phyloP scores from a whole-genome alignment of 1,140 invertebrate species.

The Stenopsyche tienmushanensis region DNA sequence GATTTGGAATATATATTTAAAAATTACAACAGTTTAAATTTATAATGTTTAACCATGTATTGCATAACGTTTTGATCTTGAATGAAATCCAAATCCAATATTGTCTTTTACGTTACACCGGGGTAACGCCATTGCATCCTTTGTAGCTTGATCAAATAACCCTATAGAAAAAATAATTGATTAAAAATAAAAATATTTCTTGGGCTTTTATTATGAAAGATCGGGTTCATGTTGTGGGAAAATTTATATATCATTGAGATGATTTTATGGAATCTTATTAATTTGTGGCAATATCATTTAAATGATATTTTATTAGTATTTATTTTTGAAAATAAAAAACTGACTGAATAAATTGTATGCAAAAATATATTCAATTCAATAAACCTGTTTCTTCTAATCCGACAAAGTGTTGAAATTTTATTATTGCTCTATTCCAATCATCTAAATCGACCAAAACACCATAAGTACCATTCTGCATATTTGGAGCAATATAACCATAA shows the following conservation, averaged over 20 bases:
- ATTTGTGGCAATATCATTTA: neutral
- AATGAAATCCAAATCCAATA: conserved; percentile 71
- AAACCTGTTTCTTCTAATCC: neutral
- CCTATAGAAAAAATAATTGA: conserved; percentile 56
- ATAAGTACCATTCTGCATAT: no score
- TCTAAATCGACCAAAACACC: neutral
- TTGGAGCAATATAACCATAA: no score
- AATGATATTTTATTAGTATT: neutral
- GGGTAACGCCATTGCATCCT: conserved; percentile 74
- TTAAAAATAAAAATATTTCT: neutral
- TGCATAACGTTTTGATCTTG: conserved; percentile 80
- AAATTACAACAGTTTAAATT: neutral
- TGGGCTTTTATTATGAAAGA: no score
- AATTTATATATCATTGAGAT: neutral
- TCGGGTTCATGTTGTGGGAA: neutral
- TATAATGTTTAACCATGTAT: conserved; percentile 68
- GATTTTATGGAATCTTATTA: neutral
- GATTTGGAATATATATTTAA: neutral
- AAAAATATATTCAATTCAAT: neutral
- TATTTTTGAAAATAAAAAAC: neutral
- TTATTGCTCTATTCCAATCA: neutral
- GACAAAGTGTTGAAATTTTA: neutral
- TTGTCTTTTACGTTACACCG: conserved; percentile 86
- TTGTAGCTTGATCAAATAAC: conserved; percentile 73
- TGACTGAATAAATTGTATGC: neutral